Evolutionary conservation across 2,888 invertebrate genomes (phyloP).

Genomic region (Yponomeuta evonymella): DNA sequence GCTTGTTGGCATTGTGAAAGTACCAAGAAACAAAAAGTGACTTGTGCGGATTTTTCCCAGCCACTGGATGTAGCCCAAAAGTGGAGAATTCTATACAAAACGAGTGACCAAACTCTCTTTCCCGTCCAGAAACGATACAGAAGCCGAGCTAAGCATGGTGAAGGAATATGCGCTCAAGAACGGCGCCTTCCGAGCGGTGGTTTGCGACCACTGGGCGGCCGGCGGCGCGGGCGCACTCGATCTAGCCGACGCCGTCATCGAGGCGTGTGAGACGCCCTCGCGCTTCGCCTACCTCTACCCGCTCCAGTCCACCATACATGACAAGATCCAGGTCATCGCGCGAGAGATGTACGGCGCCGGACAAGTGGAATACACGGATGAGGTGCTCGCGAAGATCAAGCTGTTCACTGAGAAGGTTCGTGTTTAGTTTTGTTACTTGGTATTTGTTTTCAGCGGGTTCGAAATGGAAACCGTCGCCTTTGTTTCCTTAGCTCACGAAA

Average conservation of each 20-base stretch:
- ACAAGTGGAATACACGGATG: slow-evolving; percentile 83
- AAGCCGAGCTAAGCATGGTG: slow-evolving; percentile 87
- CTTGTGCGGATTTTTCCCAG: no score
- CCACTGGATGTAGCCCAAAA: no score
- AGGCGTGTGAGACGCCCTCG: slow-evolving; percentile 80
- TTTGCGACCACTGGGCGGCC: slow-evolving; percentile 91
- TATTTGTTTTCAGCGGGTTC: no score
- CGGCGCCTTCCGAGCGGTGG: slow-evolving; percentile 92
- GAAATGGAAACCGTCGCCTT: no score
- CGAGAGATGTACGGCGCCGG: slow-evolving; percentile 98
- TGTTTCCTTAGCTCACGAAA: no score
- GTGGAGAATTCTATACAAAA: no score
- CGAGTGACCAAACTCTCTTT: not conserved
- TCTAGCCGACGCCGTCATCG: slow-evolving; percentile 91
- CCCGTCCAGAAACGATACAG: slow-evolving; percentile 84
- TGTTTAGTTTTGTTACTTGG: not conserved
- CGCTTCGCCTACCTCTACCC: slow-evolving; percentile 84
- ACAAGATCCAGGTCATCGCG: slow-evolving; percentile 93
- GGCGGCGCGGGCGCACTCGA: slow-evolving; percentile 93
- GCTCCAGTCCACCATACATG: slow-evolving; percentile 81
- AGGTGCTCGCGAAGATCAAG: slow-evolving; percentile 82
- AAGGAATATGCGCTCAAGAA: slow-evolving; percentile 81
- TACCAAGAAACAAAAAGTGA: no score
- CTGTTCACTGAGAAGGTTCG: slow-evolving; percentile 83
- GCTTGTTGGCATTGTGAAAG: no score